A percentile compares a stretch with the other conserved stretches of the same genome.
Conservation (phyloP, 2,113 vertebrate genomes). For the Oenanthe oenanthe region DNA sequence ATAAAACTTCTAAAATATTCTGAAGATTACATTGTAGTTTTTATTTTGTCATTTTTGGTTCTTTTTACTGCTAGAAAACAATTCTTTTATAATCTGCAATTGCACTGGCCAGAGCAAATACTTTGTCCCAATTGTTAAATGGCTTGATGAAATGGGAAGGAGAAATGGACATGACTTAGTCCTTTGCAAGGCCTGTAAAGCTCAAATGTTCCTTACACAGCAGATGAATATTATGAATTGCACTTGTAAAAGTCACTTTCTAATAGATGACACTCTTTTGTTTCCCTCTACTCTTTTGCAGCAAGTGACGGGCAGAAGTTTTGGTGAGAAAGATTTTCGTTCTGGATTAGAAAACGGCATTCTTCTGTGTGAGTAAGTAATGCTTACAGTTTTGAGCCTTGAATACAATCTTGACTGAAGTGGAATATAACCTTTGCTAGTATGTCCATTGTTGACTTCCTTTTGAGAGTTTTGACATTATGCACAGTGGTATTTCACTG, state of each 20-base stretch:
- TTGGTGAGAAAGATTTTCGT: constrained; percentile 91
- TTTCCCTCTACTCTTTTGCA: constrained; percentile 65
- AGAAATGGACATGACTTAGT: background rate
- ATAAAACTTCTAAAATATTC: background rate
- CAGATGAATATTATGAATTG: background rate
- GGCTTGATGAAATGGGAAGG: background rate
- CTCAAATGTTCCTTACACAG: background rate
- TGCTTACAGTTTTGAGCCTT: background rate
- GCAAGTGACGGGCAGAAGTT: constrained; percentile 92
- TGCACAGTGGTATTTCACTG: background rate
- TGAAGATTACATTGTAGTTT: background rate
- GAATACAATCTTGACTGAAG: background rate
- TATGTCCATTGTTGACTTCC: background rate
- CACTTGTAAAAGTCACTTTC: background rate
- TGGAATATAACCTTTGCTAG: background rate
- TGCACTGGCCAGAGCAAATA: background rate
- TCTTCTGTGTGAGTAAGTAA: constrained; percentile 96
- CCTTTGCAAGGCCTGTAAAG: background rate
- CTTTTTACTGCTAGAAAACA: background rate
- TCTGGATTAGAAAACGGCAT: constrained; percentile 91
- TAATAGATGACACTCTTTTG: constrained; percentile 1
- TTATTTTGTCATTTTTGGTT: background rate
- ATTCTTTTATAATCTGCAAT: background rate
- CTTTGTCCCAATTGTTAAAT: background rate
- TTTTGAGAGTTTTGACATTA: background rate